phyloP scores from a whole-genome alignment of 1,140 invertebrate species.

The Hylaeus anthracinus region DNA sequence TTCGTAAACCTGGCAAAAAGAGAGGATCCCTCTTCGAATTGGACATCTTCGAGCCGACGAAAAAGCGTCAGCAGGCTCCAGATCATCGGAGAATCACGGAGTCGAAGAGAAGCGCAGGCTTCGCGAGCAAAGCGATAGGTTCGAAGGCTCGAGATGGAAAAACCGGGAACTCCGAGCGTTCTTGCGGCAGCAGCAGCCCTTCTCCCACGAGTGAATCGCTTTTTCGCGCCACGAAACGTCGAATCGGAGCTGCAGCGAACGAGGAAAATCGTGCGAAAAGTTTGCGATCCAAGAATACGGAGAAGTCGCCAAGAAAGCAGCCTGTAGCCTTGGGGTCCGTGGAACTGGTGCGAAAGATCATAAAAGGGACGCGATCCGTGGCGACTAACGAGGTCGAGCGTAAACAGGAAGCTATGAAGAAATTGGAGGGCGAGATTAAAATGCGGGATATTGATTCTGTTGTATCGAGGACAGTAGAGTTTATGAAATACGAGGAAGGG shows the following conservation, averaged over 20 bases:
- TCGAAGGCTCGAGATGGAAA: neutral
- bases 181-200: neutral
- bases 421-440: neutral
- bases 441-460: neutral
- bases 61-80: neutral
- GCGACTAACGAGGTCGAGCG: neutral
- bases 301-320: neutral
- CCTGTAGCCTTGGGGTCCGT: neutral
- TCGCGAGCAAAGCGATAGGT: neutral
- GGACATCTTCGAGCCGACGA: constrained; percentile 16
- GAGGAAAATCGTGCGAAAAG: neutral
- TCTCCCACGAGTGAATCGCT: neutral
- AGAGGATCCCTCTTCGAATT: constrained; percentile 25
- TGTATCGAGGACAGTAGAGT: neutral
- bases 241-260: too few relatives aligned
- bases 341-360: neutral
- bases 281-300: neutral
- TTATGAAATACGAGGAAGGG: neutral
- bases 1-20: neutral
- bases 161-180: neutral
- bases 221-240: neutral
- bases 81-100: neutral
- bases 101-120: neutral
- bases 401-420: neutral
- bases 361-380: neutral